A percentile compares a stretch with the other conserved stretches of the same genome.
phyloP scores from a whole-genome alignment of 2,113 vertebrate species.

The Scopus umbretta region DNA sequence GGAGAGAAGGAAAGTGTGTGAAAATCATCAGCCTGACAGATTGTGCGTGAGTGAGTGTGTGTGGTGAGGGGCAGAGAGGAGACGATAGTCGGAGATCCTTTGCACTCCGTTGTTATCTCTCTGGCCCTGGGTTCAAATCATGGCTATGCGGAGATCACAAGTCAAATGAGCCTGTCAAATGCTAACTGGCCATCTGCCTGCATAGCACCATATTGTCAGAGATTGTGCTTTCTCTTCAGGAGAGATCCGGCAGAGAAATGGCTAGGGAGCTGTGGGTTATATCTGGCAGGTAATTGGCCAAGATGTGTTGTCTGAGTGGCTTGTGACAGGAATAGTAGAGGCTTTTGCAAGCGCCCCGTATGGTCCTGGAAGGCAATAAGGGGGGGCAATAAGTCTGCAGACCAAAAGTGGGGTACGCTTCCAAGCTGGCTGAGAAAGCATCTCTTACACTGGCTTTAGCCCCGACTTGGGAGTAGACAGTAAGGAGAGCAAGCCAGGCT shows the following conservation, averaged over 20 bases:
- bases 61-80: background rate
- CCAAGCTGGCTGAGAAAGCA: background rate
- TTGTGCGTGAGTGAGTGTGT: background rate
- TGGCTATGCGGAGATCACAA: background rate
- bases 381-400: background rate
- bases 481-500: background rate
- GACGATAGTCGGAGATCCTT: background rate
- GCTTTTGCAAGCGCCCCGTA: background rate
- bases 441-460: background rate
- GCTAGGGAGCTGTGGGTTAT: background rate
- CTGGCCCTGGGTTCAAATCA: background rate
- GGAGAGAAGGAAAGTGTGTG: slow-evolving; percentile 43
- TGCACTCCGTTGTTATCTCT: background rate
- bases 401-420: background rate
- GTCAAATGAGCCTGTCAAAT: slow-evolving; percentile 38
- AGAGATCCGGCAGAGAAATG: background rate
- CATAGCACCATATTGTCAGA: background rate
- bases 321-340: background rate
- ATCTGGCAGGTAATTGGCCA: background rate
- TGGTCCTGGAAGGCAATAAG: background rate
- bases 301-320: background rate
- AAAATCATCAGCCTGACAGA: slow-evolving; percentile 50
- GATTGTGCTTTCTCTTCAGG: background rate
- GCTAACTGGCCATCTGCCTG: slow-evolving; percentile 50
- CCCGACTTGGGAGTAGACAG: background rate